A percentile compares a stretch with the other conserved stretches of the same genome.
phyloP scores from a whole-genome alignment of 2,888 invertebrate genomes.

The Cyclophora albipunctata region DNA sequence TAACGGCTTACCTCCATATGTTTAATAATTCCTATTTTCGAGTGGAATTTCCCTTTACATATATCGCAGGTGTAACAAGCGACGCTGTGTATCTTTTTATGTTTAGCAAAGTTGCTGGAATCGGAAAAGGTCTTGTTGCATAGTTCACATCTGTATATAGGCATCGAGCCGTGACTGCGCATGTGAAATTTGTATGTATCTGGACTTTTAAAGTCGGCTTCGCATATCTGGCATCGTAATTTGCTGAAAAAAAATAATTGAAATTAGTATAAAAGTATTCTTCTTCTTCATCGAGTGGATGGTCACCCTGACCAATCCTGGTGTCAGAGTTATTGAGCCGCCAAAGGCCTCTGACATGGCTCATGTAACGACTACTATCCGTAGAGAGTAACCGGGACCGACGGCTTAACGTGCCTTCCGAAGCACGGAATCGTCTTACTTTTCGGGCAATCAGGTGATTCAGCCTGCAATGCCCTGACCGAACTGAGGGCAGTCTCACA shows the following conservation, averaged over 20 bases:
- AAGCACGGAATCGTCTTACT: too few species aligned
- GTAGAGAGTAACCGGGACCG: too few species aligned
- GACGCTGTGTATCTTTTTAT: constrained; percentile 52
- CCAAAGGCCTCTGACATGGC: too few species aligned
- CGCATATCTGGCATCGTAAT: constrained; percentile 39
- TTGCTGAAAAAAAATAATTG: constrained; percentile 1
- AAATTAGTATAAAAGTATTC: background rate
- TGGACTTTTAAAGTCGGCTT: background rate
- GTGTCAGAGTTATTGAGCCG: too few species aligned
- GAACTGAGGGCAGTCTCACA: too few species aligned
- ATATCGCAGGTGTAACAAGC: constrained; percentile 34
- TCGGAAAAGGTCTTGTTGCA: constrained; percentile 54
- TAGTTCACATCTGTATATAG: constrained; percentile 41
- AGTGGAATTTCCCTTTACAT: constrained; percentile 46
- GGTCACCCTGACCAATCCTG: too few species aligned
- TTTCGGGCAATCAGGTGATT: too few species aligned
- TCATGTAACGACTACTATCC: too few species aligned
- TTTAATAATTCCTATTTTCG: constrained; percentile 14
- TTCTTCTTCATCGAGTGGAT: too few species aligned
- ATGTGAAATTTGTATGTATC: constrained; percentile 46
- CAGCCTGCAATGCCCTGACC: too few species aligned
- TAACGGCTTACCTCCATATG: constrained; percentile 43
- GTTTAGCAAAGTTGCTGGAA: constrained; percentile 58
- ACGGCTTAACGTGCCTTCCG: too few species aligned
- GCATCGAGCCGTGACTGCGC: constrained; percentile 45